Conservation (phyloP, 2,797 vertebrate genomes). For the Oryzias dopingdopingensis region DNA sequence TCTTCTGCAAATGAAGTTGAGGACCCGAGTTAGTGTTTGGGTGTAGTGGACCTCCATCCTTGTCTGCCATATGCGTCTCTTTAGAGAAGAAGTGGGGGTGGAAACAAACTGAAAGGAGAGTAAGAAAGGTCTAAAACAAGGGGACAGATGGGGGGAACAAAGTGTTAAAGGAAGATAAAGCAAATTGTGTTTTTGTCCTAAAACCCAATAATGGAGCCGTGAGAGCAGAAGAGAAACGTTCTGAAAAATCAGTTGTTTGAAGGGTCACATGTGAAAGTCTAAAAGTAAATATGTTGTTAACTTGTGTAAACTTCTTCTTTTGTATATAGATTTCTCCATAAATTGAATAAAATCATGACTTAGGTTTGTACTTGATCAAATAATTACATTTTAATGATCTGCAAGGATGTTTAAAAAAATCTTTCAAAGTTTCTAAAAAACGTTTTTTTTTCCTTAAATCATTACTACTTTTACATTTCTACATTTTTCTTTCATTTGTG, state of each 20-base stretch:
- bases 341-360: too few relatives aligned
- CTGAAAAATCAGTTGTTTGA: too few relatives aligned
- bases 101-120: conserved; percentile 4
- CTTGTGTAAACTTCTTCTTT: too few relatives aligned
- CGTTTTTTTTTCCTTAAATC: neutral
- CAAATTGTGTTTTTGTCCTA: conserved; percentile 39
- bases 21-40: conserved; percentile 13
- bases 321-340: too few relatives aligned
- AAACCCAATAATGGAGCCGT: conserved; percentile 39
- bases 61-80: conserved; percentile 66
- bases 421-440: neutral
- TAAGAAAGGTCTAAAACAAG: conserved; percentile 26
- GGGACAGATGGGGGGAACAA: conserved; percentile 55
- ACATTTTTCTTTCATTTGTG: neutral
- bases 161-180: conserved; percentile 54
- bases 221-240: too few relatives aligned
- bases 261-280: too few relatives aligned
- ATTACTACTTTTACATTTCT: neutral
- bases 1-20: conserved; percentile 2
- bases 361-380: too few relatives aligned
- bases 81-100: conserved; percentile 43
- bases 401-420: neutral
- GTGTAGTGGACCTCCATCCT: conserved; percentile 34
- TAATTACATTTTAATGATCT: too few relatives aligned
- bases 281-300: too few relatives aligned